These are phyloP conservation scores for Erebia aethiops DNA, from an alignment of 2,888 invertebrate species.

Conservation along the genomic window DNA sequence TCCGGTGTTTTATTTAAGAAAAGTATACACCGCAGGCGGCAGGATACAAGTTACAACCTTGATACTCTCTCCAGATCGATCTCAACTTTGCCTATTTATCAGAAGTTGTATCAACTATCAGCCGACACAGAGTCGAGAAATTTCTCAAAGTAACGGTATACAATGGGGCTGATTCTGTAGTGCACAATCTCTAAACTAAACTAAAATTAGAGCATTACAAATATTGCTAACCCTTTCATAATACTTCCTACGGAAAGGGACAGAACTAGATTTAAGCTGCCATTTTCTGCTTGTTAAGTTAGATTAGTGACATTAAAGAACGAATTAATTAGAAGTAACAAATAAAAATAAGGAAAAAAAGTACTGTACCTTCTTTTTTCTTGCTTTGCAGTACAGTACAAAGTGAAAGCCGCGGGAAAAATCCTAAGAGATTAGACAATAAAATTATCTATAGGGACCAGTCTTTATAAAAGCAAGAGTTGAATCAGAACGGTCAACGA, in stretches of 20 bases:
- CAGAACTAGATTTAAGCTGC: too few relatives aligned
- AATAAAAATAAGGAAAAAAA: slow-evolving; percentile 10
- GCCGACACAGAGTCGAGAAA: neutral
- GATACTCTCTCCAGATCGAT: slow-evolving; percentile 58
- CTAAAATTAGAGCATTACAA: too few relatives aligned
- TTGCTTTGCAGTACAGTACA: slow-evolving; percentile 22
- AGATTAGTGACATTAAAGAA: neutral
- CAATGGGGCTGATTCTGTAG: too few relatives aligned
- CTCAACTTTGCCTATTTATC: slow-evolving; percentile 46
- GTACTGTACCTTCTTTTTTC: too few relatives aligned
- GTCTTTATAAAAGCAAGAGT: slow-evolving; percentile 56
- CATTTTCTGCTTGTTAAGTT: neutral
- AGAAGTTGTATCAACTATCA: slow-evolving; percentile 10
- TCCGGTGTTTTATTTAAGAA: slow-evolving; percentile 60
- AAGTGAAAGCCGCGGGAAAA: slow-evolving; percentile 54
- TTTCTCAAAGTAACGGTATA: neutral
- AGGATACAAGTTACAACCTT: slow-evolving; percentile 60
- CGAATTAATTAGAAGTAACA: slow-evolving; percentile 11
- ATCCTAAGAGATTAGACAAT: slow-evolving; percentile 46
- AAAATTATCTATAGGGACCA: slow-evolving; percentile 52
- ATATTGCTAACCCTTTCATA: too few relatives aligned
- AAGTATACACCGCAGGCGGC: slow-evolving; percentile 52
- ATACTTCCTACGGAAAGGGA: too few relatives aligned
- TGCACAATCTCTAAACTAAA: too few relatives aligned
- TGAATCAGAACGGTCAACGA: slow-evolving; percentile 59